phyloP scores from a whole-genome alignment of 2,113 vertebrate species.

The Malaclemys terrapin region DNA sequence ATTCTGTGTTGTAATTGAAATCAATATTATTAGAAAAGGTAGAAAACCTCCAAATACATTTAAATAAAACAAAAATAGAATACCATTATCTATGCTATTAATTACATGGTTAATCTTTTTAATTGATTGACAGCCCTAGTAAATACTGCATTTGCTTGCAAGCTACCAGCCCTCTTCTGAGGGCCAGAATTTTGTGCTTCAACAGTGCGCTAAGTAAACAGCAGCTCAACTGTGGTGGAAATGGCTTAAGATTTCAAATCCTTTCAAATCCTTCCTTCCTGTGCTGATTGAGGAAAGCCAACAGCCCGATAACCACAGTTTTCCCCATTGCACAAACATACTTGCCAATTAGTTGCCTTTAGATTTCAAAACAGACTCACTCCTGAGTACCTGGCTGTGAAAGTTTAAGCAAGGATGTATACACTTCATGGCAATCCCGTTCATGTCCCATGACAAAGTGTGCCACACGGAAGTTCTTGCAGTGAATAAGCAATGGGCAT shows the following conservation, averaged over 20 bases:
- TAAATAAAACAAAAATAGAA: too few relatives aligned
- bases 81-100: too few relatives aligned
- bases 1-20: too few relatives aligned
- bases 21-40: too few relatives aligned
- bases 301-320: background rate
- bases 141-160: background rate
- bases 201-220: background rate
- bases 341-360: background rate
- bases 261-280: background rate
- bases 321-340: background rate
- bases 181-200: background rate
- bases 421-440: conserved; percentile 83
- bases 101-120: too few relatives aligned
- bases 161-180: fast-evolving
- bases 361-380: background rate
- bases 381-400: conserved; percentile 82
- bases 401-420: conserved; percentile 83
- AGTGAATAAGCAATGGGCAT: conserved; percentile 81
- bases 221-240: background rate
- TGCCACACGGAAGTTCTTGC: conserved; percentile 84
- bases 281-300: background rate
- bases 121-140: background rate
- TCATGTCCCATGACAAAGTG: conserved; percentile 84
- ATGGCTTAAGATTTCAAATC: background rate
- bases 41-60: too few relatives aligned